Evolutionary conservation across 2,113 vertebrate genomes (phyloP), one percentile per base, ranked within the genome.

Genomic region (Mystacornis crossleyi): DNA sequence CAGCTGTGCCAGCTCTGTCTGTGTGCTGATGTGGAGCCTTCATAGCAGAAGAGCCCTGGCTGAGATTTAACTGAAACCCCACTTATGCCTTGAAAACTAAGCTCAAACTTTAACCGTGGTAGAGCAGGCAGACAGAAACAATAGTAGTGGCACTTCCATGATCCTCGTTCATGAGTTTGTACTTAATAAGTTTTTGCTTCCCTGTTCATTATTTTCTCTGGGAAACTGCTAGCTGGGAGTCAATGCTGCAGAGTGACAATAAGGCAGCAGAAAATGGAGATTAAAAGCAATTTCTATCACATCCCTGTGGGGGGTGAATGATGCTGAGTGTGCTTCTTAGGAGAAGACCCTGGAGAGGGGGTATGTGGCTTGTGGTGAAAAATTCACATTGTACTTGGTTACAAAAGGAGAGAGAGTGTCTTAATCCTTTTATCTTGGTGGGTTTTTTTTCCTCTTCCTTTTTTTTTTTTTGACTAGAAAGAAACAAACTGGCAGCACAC

Each of bases 221-320:
- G 38, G 55, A 92, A 92, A 38, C 29, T 75, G 40, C 53, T 33
- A 55, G 18, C 43, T 58, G 58, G 74, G 57, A 71, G 34, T 48
- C 19, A 53, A 0, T 90, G 75, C 62, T 91, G 66, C 54, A 82
- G 73, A 85, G 31, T 54, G 29, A 65, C 34, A 42, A 9, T n/a
- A 78, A 33, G 18, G 12, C 34, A 67, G 58, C 71, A 77, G 45
- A 82, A 93, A 70, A 38, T 26, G 29, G 42, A 85, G 19, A 50
- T 86, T 13, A 47, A 64, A 87, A 82, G 20, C 2, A 0, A 0
- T 81, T 91, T 75, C 40, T 38, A 0, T 86, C 8, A 0, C 12
- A 64, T 66, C 33, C 20, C 45, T 74, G 50, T 7, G 65, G n/a
- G 40, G 34, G 29, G 18, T 2, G 0, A 53, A 38, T 38, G 23